Evolutionary conservation across 92 coral and sea anemone genomes (phyloP), one percentile per base, ranked within the genome.

Genomic region (Montipora capitata): DNA sequence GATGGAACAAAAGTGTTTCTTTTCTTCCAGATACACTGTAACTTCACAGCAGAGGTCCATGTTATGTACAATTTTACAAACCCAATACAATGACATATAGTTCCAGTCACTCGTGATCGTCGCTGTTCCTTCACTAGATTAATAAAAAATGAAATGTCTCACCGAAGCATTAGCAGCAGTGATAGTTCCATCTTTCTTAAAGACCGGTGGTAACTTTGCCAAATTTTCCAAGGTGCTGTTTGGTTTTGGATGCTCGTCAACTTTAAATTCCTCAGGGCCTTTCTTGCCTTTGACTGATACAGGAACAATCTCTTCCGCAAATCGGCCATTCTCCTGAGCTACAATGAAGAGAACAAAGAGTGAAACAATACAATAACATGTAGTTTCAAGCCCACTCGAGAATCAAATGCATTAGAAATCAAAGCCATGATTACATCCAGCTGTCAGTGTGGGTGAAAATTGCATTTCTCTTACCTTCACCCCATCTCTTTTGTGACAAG

Each of bases 91-190:
- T 10, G 64, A 14, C 0, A 12, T 4, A 1, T 10, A 58, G 15
- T 58, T 58, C 15, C 27, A 27, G 35, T 27, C 35, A 27, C 35
- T 27, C 35, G 35, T 48, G 6, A 48, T 17, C 17, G 15, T 0
- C 17, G 0, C 66, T 16, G 68, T 62, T 62, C 10, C 67, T 15
- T 16, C 67, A 62, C 7, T 4, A 15, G 38, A 62, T 17, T 7
- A 2, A 54, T 54, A 1, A 3, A 13, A 9, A 54, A 8, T 7
- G 3, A 54, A 54, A 54, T 39, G 13, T 68, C 96, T 67, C 86
- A 97, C 99, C 14, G 99, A 97, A 45, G 99, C 99, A 94, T 96
- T 97, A 8, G 94, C 99, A 57, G 99, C 99, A 81, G 98, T 92
- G 9, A 97, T 96, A 17, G 98, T 96, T 73, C 99, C 99, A 72